Base-by-base conservation (phyloP, 2,888 invertebrate species). In the Lumbricus terrestris region DNA sequence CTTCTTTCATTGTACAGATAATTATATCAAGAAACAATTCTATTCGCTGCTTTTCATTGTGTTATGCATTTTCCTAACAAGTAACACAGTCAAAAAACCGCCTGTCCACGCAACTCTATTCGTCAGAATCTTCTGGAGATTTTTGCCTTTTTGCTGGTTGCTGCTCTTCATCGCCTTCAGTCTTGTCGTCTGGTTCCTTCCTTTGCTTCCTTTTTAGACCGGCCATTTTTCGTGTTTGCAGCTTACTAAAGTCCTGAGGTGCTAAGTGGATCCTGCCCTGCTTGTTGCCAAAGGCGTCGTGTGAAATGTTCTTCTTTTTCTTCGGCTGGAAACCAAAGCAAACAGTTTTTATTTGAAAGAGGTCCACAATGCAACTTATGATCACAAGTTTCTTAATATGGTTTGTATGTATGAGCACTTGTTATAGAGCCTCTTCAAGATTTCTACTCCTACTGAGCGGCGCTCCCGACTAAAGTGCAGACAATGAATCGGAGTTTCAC, bases 191-290 rank as follows among this genome's bases (percentile, higher is more conserved):
- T 13, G 23, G 34, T 29, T 42, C 89, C 16, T 89, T 34, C 29
- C 23, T 34, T 20, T 35, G 40, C 83, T 69, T 89, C 69, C 90
- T 92, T 92, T 94, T 95, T 88, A 95, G 91, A 42, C 93, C 94
- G 90, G 94, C 94, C 93, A 94, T 92, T 92, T 94, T 94, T 13
- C 94, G 96, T 6, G 98, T 98, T 94, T 98, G 98, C 92, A 99
- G 95, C 92, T 96, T 97, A 90, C 96, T 96, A 54, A 98, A 96
- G 93, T 98, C 97, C 94, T 99, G 99, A 93, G 97, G 97, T 92
- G 97, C 97, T 96, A 99, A 96, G 95, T 99, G 99, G 91, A 99
- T 96, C 90, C 98, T 97, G 85, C 98, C 99, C 93, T 97, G 96
- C 93, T 97, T 97, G 18, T 97, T 97, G 90, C 99, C 99, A 94